Evolutionary conservation across 2,113 vertebrate species (phyloP), one percentile per base, ranked within the genome.

Genomic region (Gracilinanus agilis): DNA sequence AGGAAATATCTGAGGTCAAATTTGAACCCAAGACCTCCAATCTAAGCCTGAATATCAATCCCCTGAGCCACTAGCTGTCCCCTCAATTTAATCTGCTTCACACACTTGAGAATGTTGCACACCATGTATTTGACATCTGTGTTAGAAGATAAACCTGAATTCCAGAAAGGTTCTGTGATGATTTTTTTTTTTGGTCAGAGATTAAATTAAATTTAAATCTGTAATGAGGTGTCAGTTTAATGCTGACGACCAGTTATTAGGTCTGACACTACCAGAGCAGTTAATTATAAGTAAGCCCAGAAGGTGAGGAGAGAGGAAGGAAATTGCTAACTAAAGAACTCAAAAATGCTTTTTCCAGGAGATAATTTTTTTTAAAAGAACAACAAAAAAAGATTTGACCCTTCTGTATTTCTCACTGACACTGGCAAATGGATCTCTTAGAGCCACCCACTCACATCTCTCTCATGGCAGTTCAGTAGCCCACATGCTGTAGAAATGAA

Each of bases 351-450:
- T 67, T 55, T 27, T 54, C 24, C 58, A 58, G 92, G 67, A 94
- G 44, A 91, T 44, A 44, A 92, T 91, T 83, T 55, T 49, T 49
- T 49, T 49, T n/a, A n/a, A 49, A 49, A 49, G 49, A 49, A 49
- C 49, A 49, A 49, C 56, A 90, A 93, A 97, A 67, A 61, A 92
- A 75, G 16, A 96, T 34, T 1, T 9, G 44, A 49, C 56, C 61
- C 89, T 94, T 89, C 89, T 92, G 94, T 24, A 83, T 67, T 95
- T 55, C 44, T 96, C 67, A 83, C 92, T 92, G 58, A 96, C 93
- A 92, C 55, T 92, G 90, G 93, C 90, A 23, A 92, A 96, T 94
- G 90, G 75, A 94, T 95, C 95, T 58, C 97, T 89, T 97, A 95
- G 91, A 94, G 88, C 94, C 95, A 55, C 23, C 92, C 27, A n/a